Evolutionary conservation across 2,888 invertebrate species (phyloP), one percentile per base, ranked within the genome.

Genomic region (Himalopsyche tibetana): DNA sequence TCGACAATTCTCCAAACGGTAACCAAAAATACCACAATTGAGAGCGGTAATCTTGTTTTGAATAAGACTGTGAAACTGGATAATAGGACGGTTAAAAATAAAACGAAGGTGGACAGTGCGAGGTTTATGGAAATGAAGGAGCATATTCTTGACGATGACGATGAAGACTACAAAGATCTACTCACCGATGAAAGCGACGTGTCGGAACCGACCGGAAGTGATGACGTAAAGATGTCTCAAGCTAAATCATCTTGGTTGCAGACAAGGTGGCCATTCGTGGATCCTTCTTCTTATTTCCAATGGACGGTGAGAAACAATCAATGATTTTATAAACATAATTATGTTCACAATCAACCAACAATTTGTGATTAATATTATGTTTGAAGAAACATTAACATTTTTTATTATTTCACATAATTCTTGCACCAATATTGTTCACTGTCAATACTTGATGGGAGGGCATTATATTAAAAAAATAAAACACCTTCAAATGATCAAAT

Each of bases 271-370:
- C 94, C 95, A 15, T 95, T 95, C 90, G 94, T 94, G 80, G 95
- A 95, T 90, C 93, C 95, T 55, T 94, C 95, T 45, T 94, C 95
- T 28, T 94, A 95, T 90, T 94, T 95, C 90, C 95, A 95, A 91
- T 95, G 95, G 95, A 94, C 94, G 91, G 95, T 95, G 90, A 93
- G 94, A 92, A 63, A 3, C 5, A 63, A 51, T 51, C 4, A 1
- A 51, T 4, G 12, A 51, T 87, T 83, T 83, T 80, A 36, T 40
- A 17, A 63, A 42, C 63, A n/a, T 4, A 74, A 84, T 15, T 82
- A 45, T 9, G 11, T 8, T 45, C 0, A 9, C 8, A 28, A 1
- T 28, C 0, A 28, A 28, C 28, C 28, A 28, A 28, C 28, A 28
- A 82, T 85, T 56, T 84, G 3, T 63, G 9, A 63, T 63, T 63